phyloP scores from a whole-genome alignment of 2,113 vertebrate genomes.

The Salvelinus fontinalis region DNA sequence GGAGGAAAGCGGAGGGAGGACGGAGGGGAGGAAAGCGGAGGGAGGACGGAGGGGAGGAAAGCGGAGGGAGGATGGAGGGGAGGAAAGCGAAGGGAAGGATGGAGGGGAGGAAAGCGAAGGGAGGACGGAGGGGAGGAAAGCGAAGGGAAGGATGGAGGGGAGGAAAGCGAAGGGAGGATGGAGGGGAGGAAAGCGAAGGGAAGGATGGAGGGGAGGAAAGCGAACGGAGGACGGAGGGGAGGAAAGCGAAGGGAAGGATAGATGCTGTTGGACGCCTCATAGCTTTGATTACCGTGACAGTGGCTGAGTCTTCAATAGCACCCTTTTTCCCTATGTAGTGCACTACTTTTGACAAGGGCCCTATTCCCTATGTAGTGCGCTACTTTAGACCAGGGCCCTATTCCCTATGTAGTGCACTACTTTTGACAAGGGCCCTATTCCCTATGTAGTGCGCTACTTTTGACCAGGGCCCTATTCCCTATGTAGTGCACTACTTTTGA shows the following conservation, averaged over 20 bases:
- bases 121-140: conserved; percentile 25
- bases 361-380: too few species aligned
- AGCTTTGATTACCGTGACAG: conserved; percentile 31
- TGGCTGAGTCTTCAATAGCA: too few species aligned
- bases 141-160: conserved; percentile 6
- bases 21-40: conserved; percentile 13
- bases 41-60: conserved; percentile 25
- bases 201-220: conserved; percentile 23
- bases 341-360: too few species aligned
- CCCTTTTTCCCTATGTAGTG: too few species aligned
- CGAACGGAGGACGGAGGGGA: neutral
- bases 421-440: too few species aligned
- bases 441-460: too few species aligned
- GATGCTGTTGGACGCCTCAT: conserved; percentile 26
- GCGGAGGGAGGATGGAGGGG: conserved; percentile 13
- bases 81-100: conserved; percentile 11
- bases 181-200: conserved; percentile 11
- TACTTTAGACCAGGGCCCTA: too few species aligned
- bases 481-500: too few species aligned
- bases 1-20: conserved; percentile 12
- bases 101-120: conserved; percentile 13
- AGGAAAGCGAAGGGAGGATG: conserved; percentile 16
- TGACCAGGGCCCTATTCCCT: too few species aligned
- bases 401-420: too few species aligned
- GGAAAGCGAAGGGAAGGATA: conserved; percentile 10